Percentiles rank a stretch among this genome's conserved stretches.
Evolutionary conservation across 2,888 invertebrate genomes (phyloP).

Genomic region (Patella caerulea): DNA sequence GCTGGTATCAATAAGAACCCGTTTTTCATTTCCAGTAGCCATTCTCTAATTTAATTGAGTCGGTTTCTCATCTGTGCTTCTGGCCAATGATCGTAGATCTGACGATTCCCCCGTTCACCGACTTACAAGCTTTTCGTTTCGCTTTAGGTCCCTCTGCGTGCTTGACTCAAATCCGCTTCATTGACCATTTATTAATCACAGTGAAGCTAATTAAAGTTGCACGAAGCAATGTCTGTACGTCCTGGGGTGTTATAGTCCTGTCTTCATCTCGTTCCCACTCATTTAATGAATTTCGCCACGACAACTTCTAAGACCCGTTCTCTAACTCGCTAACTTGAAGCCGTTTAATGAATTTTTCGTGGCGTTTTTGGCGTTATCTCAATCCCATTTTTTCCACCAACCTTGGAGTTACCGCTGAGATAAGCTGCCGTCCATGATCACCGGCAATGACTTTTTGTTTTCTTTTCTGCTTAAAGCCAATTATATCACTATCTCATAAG

Average conservation of each 20-base stretch:
- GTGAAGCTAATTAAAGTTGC: slow-evolving; percentile 7
- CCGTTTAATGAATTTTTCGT: too few species aligned
- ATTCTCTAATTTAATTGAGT: slow-evolving; percentile 7
- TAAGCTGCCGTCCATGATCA: too few species aligned
- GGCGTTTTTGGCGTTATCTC: too few species aligned
- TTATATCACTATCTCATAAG: too few species aligned
- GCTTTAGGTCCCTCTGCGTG: background rate
- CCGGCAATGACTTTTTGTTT: too few species aligned
- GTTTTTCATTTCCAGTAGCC: background rate
- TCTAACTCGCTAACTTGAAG: too few species aligned
- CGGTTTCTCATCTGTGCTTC: background rate
- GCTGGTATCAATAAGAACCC: background rate
- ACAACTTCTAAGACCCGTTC: too few species aligned
- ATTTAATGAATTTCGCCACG: too few species aligned
- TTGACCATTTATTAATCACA: background rate
- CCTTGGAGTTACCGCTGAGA: too few species aligned
- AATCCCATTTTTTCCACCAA: too few species aligned
- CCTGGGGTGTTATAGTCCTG: background rate
- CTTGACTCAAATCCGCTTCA: background rate
- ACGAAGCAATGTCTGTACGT: background rate
- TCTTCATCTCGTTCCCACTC: background rate
- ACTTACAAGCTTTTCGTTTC: slow-evolving; percentile 7
- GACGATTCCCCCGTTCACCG: background rate
- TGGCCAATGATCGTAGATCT: background rate
- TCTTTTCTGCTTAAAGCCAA: too few species aligned